Percentiles rank a stretch among this genome's conserved stretches.
phyloP scores from a whole-genome alignment of 2,888 invertebrate species.

The Chrysopilus asiliformis region DNA sequence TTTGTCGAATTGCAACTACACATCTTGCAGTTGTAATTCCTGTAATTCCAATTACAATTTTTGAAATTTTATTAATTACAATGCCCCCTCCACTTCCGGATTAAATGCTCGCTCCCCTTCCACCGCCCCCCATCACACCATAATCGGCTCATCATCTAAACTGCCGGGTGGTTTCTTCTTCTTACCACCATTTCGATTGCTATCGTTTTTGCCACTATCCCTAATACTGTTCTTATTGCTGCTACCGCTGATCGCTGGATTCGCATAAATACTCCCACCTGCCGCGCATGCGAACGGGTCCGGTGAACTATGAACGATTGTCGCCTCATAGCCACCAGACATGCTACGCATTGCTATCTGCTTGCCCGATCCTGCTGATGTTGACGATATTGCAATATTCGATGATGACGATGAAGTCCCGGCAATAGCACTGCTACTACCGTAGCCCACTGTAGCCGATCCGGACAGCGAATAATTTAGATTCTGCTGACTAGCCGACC shows the following conservation, averaged over 20 bases:
- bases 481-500: conserved; percentile 19
- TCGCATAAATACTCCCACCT: conserved; percentile 5
- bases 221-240: conserved; percentile 19
- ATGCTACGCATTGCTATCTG: conserved; percentile 20
- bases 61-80: no score
- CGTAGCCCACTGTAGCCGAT: conserved; percentile 2
- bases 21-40: no score
- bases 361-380: neutral
- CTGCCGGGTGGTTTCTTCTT: conserved; percentile 20
- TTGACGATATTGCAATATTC: no score
- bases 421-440: conserved; percentile 10
- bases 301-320: conserved; percentile 8
- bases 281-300: conserved; percentile 1
- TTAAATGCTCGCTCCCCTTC: no score
- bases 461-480: conserved; percentile 13
- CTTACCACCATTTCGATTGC: conserved; percentile 15
- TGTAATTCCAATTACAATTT: no score
- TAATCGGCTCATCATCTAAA: conserved; percentile 24
- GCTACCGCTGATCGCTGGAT: conserved; percentile 11
- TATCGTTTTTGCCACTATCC: conserved; percentile 13
- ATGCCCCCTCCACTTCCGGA: no score
- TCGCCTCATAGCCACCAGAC: conserved; percentile 19
- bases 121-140: no score
- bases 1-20: no score
- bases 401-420: neutral